Evolutionary conservation across 2,797 vertebrate genomes (phyloP), one percentile per base, ranked within the genome.

Genomic region (Nyctibius grandis): DNA sequence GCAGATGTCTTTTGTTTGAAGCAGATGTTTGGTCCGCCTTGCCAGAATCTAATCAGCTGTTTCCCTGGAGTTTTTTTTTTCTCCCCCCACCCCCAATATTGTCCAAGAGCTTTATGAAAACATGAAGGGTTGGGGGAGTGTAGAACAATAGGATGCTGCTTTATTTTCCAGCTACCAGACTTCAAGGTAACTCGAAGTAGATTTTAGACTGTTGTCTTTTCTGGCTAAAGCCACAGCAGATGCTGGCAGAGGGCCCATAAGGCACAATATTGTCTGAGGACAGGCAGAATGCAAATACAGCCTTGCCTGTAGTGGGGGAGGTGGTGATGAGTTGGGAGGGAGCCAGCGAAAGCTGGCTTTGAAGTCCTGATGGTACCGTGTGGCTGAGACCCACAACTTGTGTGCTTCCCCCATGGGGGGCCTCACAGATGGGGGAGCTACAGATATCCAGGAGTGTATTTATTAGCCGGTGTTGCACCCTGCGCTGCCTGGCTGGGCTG

Each of bases 1-100:
- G 99, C 99, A 99, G 99, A 99, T 99, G 99, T 98, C 99, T 99
- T 99, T 99, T 99, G 99, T 99, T 99, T 99, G 99, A 99, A 99
- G 99, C 99, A 99, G 99, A 99, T 99, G 99, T 99, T 99, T 98
- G 98, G 98, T 98, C 98, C 93, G 95, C 98, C 97, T 98, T 99
- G 99, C 99, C 99, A 99, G 99, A 98, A 99, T 99, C 99, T 99
- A 99, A 99, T 99, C 99, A 99, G 98, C 97, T 98, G 92, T 98
- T 98, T 99, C 99, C 96, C 96, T 91, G 95, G 98, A 98, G 89
- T 88, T 78, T 93, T 87, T 94, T 94, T 85, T 59, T 80, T 94
- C 95, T 56, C 7, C 50, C 38, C 69, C 68, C 69, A 17, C 76
- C 88, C 51, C 95, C 95, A 98, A 97, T 97, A 94, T 97, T 98